Percentiles rank a stretch among this genome's conserved stretches.
Conservation (phyloP, 2,888 invertebrate species). For the Drosophila austrosaltans region DNA sequence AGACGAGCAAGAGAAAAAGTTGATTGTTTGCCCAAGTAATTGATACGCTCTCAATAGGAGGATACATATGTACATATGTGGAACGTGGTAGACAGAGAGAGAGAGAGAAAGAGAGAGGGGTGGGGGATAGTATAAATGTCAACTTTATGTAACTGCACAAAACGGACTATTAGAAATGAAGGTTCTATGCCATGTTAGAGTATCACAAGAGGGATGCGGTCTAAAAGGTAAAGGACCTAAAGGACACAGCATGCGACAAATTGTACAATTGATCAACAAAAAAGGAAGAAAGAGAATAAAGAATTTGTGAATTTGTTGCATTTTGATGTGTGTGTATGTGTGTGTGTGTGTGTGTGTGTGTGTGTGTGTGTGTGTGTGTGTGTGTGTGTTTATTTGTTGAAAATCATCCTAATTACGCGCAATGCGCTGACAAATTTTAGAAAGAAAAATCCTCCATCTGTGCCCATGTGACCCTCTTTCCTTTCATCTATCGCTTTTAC, state of each 20-base stretch:
- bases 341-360: not conserved
- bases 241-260: slow-evolving; percentile 72
- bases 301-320: slow-evolving; percentile 27
- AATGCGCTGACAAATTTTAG: slow-evolving; percentile 65
- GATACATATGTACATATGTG: not conserved
- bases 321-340: slow-evolving; percentile 7
- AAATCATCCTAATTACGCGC: slow-evolving; percentile 61
- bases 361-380: slow-evolving; percentile 3
- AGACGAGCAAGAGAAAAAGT: slow-evolving; percentile 51
- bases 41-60: slow-evolving; percentile 66
- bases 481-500: not conserved
- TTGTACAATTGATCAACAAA: slow-evolving; percentile 63
- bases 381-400: not conserved
- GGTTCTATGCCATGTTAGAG: slow-evolving; percentile 32
- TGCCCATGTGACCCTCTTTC: slow-evolving; percentile 3
- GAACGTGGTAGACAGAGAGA: slow-evolving; percentile 18
- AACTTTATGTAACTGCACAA: slow-evolving; percentile 62
- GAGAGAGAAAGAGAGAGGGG: not conserved
- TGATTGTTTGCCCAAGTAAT: slow-evolving; percentile 74
- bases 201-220: slow-evolving; percentile 39
- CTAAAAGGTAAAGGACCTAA: slow-evolving; percentile 40
- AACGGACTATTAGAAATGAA: no score
- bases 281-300: slow-evolving; percentile 30
- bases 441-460: slow-evolving; percentile 21
- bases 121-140: slow-evolving; percentile 61